A percentile compares a stretch with the other conserved stretches of the same genome.
Evolutionary conservation across 1,140 invertebrate species (phyloP).

Genomic region (Halictus rubicundus): DNA sequence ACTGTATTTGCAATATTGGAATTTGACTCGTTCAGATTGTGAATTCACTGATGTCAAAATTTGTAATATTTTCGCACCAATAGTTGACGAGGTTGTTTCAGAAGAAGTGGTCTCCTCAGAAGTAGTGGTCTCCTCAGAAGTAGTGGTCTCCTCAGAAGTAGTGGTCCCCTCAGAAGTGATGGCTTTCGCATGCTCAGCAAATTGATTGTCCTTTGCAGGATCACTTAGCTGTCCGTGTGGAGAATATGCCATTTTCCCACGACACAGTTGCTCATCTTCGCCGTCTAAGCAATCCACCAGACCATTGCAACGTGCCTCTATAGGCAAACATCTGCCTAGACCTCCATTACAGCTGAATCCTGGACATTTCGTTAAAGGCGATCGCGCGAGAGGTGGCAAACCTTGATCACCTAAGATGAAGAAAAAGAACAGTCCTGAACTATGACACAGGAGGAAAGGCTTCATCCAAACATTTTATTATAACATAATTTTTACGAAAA

Average conservation of each 20-base stretch:
- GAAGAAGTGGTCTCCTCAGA: no score
- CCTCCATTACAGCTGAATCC: constrained; percentile 85
- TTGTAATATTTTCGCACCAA: no score
- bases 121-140: neutral
- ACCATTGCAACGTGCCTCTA: constrained; percentile 84
- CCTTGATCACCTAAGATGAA: constrained; percentile 8
- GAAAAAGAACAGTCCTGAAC: neutral
- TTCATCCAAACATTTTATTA: no score
- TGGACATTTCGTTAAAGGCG: constrained; percentile 84
- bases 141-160: neutral
- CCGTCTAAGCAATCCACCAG: constrained; percentile 87
- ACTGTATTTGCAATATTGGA: no score
- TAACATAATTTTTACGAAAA: no score
- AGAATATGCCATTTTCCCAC: neutral
- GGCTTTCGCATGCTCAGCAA: accelerated
- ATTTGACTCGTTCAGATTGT: no score
- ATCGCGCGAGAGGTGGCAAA: neutral
- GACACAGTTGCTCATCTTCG: constrained; percentile 88
- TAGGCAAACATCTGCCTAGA: constrained; percentile 84
- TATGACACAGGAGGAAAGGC: no score
- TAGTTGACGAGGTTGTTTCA: no score
- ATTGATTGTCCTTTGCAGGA: accelerated
- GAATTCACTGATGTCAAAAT: no score
- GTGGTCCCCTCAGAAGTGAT: neutral
- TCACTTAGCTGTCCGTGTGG: neutral